Base-by-base conservation (phyloP, 2,888 invertebrate genomes). In the Pediacus dermestoides region DNA sequence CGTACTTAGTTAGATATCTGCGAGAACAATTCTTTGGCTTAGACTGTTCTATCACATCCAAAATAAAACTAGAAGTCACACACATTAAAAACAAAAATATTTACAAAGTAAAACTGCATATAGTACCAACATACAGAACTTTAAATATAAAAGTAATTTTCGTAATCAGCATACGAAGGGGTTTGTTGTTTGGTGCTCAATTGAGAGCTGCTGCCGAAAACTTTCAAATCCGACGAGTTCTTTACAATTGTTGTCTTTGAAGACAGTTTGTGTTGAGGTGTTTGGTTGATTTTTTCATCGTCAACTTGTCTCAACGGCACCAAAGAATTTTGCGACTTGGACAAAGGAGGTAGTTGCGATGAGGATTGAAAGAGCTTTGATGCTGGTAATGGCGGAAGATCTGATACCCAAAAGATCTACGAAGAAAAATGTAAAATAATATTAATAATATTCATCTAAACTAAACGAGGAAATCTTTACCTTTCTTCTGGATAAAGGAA, bases 61-160 rank as follows among this genome's bases (percentile, higher is more conserved):
- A 44, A 34, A 6, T 16, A 38, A 15, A 48, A 46, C 41, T 48
- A 46, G 46, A 46, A 11, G 36, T 37, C 43, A 48, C 43, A 46
- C 43, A 35, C 2, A 30, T 12, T 39, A 18, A 18, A 7, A 7
- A 18, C n/a, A n/a, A n/a, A n/a, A n/a, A n/a, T n/a, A 44, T 43
- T 27, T 46, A 48, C 40, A 42, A n/a, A 28, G 3, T 13, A 11
- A 28, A 28, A 28, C 7, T 10, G 6, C 4, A 13, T 18, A 27
- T 33, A 42, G 25, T 22, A 31, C n/a, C 6, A 34, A 1, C 30
- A 33, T n/a, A 7, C 9, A 34, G 28, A 33, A 21, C 14, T 21
- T 73, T 65, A 81, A 58, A 81, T 81, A 60, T 80, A 81, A 58
- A 81, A 76, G 62, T 78, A 81, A 65, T 81, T 80, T 58, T 81